Evolutionary conservation across 2,113 vertebrate species (phyloP).

Genomic region (Elgaria multicarinata): DNA sequence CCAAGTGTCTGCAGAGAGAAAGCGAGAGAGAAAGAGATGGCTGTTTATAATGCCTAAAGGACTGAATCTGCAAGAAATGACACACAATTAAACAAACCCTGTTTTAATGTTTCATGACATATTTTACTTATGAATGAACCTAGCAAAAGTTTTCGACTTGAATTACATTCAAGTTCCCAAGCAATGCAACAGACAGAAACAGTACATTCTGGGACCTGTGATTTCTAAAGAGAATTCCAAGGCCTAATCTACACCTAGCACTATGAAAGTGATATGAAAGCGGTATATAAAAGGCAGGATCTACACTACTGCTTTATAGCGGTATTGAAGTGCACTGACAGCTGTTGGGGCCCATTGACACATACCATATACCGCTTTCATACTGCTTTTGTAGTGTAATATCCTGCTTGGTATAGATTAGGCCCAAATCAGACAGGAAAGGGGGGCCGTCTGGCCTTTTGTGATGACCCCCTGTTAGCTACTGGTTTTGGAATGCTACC

Average conservation of each 20-base stretch:
- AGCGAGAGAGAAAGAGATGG: neutral
- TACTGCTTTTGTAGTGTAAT: too few relatives aligned
- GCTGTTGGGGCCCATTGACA: too few relatives aligned
- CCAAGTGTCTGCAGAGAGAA: neutral
- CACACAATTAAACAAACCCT: constrained; percentile 7
- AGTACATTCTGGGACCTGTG: neutral
- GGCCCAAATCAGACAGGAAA: neutral
- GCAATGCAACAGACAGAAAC: neutral
- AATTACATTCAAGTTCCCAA: constrained; percentile 14
- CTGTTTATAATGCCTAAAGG: constrained; percentile 2
- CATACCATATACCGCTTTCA: too few relatives aligned
- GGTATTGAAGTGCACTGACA: too few relatives aligned
- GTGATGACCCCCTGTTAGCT: neutral
- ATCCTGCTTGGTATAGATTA: too few relatives aligned
- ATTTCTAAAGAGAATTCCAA: neutral
- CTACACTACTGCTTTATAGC: too few relatives aligned
- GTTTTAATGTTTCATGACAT: constrained; percentile 18
- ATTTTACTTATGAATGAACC: constrained; percentile 12
- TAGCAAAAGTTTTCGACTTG: constrained; percentile 8
- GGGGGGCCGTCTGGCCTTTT: neutral
- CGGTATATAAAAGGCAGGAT: too few relatives aligned
- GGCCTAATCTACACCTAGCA: too few relatives aligned
- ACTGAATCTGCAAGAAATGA: neutral
- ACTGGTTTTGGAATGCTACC: neutral
- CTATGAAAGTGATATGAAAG: too few relatives aligned